Evolutionary conservation across 1,140 invertebrate species (phyloP), one percentile per base, ranked within the genome.

Genomic region (Neodiprion fabricii): DNA sequence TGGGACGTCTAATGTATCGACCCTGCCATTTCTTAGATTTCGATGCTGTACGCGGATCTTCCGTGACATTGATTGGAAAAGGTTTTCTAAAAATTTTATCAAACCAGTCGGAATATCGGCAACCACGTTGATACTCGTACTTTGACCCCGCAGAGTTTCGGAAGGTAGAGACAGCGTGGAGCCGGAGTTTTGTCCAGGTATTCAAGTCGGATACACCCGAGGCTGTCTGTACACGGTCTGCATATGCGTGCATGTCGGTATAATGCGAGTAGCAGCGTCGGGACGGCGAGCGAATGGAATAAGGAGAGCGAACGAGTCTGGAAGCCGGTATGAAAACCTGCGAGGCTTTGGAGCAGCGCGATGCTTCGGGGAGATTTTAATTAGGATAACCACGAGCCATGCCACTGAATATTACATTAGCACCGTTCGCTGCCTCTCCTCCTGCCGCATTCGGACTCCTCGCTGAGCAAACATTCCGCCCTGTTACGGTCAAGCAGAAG

Each of bases 351-450:
- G 14, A 14, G 14, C 49, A 49, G 76, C 50, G 61, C 53, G 49
- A 74, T 73, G 75, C 71, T 74, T 72, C 70, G 68, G 49, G 71
- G 73, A 82, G 81, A 82, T 82, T 82, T 82, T 82, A 82, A 82
- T 82, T 82, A 82, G 80, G 81, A 82, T 82, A 82, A 81, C 79
- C 74, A 67, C 71, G 50, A 76, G 73, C 70, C 76, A 77, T 67
- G 73, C 73, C 76, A 49, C 69, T 78, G 75, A 81, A 81, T 80
- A 79, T 82, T 81, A 75, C 77, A 80, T 80, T 79, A 81, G 74
- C 78, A 72, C 66, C 48, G 67, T 40, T 69, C 48, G 7, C 65
- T 23, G 67, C 67, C 9, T 11, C 11, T 69, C 21, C 11, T 69
- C 67, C n/a, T 61, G 28, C 28, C n/a, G 5, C 53, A 17, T 61